These are phyloP conservation scores for Torymus auratus DNA, from an alignment of 2,888 invertebrate species.

Conservation along the genomic window DNA sequence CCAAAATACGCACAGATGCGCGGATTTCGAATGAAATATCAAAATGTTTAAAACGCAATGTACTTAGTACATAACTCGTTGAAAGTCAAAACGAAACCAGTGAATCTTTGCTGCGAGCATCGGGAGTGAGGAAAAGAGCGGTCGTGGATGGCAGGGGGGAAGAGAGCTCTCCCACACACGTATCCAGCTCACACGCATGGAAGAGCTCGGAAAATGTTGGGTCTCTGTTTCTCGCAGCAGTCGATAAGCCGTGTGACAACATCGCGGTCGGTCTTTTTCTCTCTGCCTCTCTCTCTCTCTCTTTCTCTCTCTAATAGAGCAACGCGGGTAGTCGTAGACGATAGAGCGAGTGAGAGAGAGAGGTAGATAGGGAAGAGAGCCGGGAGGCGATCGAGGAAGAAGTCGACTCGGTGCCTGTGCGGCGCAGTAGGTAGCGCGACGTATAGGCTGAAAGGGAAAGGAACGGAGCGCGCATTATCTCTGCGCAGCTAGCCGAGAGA, in stretches of 20 bases:
- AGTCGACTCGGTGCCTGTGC: background rate
- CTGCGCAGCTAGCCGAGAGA: background rate
- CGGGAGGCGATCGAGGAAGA: conserved; percentile 41
- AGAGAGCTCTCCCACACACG: background rate
- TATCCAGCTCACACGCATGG: background rate
- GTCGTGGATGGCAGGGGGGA: background rate
- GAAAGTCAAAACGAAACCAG: too few species aligned
- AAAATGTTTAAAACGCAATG: background rate
- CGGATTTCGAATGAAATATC: background rate
- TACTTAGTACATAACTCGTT: too few species aligned
- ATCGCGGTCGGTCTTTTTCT: conserved; percentile 20
- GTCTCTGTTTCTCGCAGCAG: background rate
- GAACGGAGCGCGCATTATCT: conserved; percentile 20
- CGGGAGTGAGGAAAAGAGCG: background rate
- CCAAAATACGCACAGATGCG: background rate
- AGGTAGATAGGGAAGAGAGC: conserved; percentile 1
- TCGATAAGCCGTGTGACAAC: conserved; percentile 36
- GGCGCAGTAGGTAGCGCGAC: conserved; percentile 16
- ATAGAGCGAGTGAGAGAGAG: too few species aligned
- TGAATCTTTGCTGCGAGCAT: background rate
- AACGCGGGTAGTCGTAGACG: too few species aligned
- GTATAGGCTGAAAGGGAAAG: conserved; percentile 40
- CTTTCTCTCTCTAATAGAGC: too few species aligned
- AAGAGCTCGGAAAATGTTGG: conserved; percentile 1
- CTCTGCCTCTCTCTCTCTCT: background rate